Base-by-base conservation (phyloP, 2,888 invertebrate genomes). In the Opisthograptis luteolata region DNA sequence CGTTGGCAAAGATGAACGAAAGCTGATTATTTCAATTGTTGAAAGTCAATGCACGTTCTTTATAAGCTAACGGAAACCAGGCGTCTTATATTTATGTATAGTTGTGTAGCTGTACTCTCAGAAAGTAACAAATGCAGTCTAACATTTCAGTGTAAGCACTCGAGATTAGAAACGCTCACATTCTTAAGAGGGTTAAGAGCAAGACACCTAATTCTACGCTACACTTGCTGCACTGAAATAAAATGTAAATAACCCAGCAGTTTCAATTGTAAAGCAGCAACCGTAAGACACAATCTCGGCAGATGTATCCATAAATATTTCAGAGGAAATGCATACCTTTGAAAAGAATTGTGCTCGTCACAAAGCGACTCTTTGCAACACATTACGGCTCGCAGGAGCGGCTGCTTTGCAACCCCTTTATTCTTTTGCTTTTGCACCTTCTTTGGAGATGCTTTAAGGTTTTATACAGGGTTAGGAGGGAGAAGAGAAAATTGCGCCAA, bases 281-380 rank as follows among this genome's bases (percentile, higher is more conserved):
- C 50, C 50, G 49, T 60, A 43, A 53, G 50, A 54, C 51, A 53
- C 44, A 53, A 58, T 54, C 55, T 54, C 50, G 32, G 49, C 54
- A 60, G 55, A 60, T 58, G 60, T 58, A 58, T 52, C 46, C 51
- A 55, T 58, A 55, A 58, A 60, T 54, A 60, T 60, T 58, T 48
- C 55, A 60, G 46, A 51, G 48, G 48, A 55, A 56, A 46, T 52
- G 46, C 48, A 47, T 50, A 50, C 51, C 53, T 54, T 56, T 54
- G 48, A 51, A 47, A 55, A 55, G 55, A 47, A 55, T 51, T 40
- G 56, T 48, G 34, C 44, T 39, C 44, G 50, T 56, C 50, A 57
- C 55, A 55, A 55, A 55, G 55, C 50, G 40, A 44, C 46, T 51
- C 50, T 45, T 40, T 40, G 50, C 46, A 41, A 42, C 47, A 44